Base-by-base conservation (phyloP, 2,888 invertebrate genomes). In the Branchipolynoe longqiensis region DNA sequence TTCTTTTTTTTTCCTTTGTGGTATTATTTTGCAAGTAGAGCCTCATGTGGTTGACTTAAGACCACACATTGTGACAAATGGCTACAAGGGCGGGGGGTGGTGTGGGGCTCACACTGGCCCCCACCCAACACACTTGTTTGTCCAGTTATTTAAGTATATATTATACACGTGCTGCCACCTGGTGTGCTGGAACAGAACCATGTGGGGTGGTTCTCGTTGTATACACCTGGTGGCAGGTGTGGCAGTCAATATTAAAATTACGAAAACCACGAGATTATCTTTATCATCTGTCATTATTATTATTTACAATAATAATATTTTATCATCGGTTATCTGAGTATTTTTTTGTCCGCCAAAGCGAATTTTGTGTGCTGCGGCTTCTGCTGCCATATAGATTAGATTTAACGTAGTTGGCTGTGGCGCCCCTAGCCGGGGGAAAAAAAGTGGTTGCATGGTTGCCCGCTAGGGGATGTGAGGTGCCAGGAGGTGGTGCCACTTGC, bases 191-290 rank as follows among this genome's bases (percentile, higher is more conserved):
- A 22, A 1, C 38, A 3, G 69, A 8, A 69, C 69, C 69, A 69
- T 38, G 69, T 69, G 69, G 69, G 69, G 69, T 69, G 69, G 69
- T 69, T 8, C 69, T 38, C 38, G 69, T 3, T 33, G 12, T 22
- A 38, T 38, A 4, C 69, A n/a, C 69, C n/a, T n/a, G 36, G 38
- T 69, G 36, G 38, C 69, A 12, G 36, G 36, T 18, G 33, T 4
- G 28, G 28, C 8, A 4, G 22, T 1, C 14, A 33, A 33, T 69
- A 25, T 25, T 31, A 3, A 48, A 8, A 8, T 18, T 48, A 69
- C 22, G 38, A n/a, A 36, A 8, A 36, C 38, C 38, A 14, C 69
- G 69, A 69, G 69, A 69, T 69, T 69, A 69, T 33, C 36, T 36
- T 22, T 69, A 25, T 22, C n/a, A 12, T 1, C 38, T 69, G 18